These are phyloP conservation scores for Drosophila vallismaia DNA, from an alignment of 2,888 invertebrate genomes.

Conservation along the genomic window DNA sequence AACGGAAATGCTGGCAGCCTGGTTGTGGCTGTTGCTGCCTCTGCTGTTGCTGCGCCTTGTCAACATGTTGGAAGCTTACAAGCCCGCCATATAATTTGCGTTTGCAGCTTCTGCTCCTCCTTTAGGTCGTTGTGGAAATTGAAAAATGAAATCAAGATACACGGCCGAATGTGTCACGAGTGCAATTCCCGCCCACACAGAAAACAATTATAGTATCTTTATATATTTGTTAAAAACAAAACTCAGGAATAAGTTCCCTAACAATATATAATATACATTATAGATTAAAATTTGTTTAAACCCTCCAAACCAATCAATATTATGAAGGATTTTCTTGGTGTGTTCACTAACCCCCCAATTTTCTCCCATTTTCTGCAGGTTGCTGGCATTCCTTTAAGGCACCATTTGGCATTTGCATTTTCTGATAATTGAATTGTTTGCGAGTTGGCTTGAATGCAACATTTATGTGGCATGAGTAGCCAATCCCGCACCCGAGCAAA, in stretches of 20 bases:
- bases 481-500: conserved; percentile 62
- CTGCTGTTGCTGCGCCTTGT: conserved; percentile 62
- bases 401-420: conserved; percentile 71
- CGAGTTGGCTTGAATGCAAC: conserved; percentile 70
- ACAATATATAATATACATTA: neutral
- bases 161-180: conserved; percentile 70
- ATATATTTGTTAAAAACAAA: neutral
- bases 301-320: neutral
- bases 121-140: conserved; percentile 64
- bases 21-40: conserved; percentile 20
- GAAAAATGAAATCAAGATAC: conserved; percentile 77
- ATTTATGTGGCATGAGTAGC: conserved; percentile 79
- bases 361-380: conserved; percentile 3
- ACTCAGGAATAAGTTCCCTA: neutral
- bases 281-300: neutral
- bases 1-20: conserved; percentile 65
- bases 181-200: conserved; percentile 53
- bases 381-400: conserved; percentile 40
- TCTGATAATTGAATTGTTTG: conserved; percentile 82
- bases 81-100: conserved; percentile 67
- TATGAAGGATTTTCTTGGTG: neutral
- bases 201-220: neutral
- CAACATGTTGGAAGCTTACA: conserved; percentile 66
- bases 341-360: conserved; percentile 3
- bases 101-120: conserved; percentile 48